Evolutionary conservation across 2,888 invertebrate species (phyloP).

Genomic region (Drosophila kokeensis): DNA sequence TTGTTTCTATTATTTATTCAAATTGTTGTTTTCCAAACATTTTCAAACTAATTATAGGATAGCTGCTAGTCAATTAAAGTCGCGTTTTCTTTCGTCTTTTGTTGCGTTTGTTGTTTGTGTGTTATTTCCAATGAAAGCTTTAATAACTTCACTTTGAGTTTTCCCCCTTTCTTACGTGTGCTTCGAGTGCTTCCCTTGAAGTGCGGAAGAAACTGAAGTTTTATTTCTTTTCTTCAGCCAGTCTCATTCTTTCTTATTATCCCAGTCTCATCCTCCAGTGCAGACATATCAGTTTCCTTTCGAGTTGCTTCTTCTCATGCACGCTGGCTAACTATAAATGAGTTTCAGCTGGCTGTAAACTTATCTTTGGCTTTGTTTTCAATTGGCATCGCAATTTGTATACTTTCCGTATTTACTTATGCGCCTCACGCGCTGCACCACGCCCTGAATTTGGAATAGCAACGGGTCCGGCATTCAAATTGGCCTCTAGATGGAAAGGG

Average conservation of each 20-base stretch:
- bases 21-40: neutral
- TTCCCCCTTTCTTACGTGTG: slow-evolving; percentile 34
- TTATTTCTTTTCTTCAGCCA: slow-evolving; percentile 15
- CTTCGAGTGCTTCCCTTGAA: slow-evolving; percentile 37
- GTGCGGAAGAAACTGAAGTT: slow-evolving; percentile 56
- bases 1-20: neutral
- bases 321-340: slow-evolving; percentile 55
- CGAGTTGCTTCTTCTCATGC: slow-evolving; percentile 4
- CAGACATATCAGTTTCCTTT: neutral
- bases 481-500: slow-evolving; percentile 26
- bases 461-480: slow-evolving; percentile 41
- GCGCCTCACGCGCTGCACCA: slow-evolving; percentile 60
- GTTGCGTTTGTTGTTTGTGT: slow-evolving; percentile 16
- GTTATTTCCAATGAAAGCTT: slow-evolving; percentile 48
- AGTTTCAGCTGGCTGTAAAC: slow-evolving; percentile 57
- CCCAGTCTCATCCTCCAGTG: slow-evolving; percentile 9
- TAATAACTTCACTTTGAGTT: slow-evolving; percentile 41
- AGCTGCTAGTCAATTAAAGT: neutral
- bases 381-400: slow-evolving; percentile 62
- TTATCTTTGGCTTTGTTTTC: slow-evolving; percentile 65
- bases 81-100: neutral
- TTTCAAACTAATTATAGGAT: neutral
- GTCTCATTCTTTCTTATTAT: neutral
- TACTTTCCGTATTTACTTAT: slow-evolving; percentile 52
- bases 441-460: slow-evolving; percentile 4